Base-by-base conservation (phyloP, 2,797 vertebrate genomes). In the Anableps anableps region DNA sequence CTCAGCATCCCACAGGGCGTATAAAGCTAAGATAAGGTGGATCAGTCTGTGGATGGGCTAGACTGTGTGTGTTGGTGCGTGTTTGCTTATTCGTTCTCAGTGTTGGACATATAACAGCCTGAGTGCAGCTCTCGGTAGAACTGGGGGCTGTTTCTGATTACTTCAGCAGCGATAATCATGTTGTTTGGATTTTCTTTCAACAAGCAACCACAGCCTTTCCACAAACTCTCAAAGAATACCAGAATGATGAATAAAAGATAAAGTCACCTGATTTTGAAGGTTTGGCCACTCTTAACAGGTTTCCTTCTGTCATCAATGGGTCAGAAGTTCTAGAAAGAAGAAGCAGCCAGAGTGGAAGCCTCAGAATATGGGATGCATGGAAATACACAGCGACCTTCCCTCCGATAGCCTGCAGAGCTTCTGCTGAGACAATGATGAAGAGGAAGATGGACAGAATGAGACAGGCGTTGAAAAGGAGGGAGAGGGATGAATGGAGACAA, bases 381-480 rank as follows among this genome's bases (percentile, higher is more conserved):
- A 79, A 79, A 83, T 62, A 80, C 53, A 72, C 29, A 23, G 62
- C 16, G 1, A 79, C 73, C 75, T 85, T 72, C 72, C 21, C 76
- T 21, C 4, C 8, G 34, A 75, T 78, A 53, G 68, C 83, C 2
- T 16, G 51, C 66, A 70, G 72, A 84, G 78, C 45, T 84, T 86
- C 84, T 45, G 29, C 45, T 45, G 70, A 62, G 72, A 50, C 74
- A 78, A 76, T 90, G 92, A 94, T 88, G 80, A 80, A 92, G 70
- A 78, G 78, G 71, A 47, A 73, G 84, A 86, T 80, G 79, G 88
- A 93, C 86, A 79, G 90, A 85, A 87, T 85, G 86, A 90, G 91
- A 92, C 90, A 92, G 87, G 88, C 68, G 77, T 83, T 88, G 83
- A 92, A 86, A 90, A 87, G 83, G 79, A 90, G 72, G 72, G 77